Evolutionary conservation across 2,113 vertebrate genomes (phyloP).

Genomic region (Cyrtonyx montezumae): DNA sequence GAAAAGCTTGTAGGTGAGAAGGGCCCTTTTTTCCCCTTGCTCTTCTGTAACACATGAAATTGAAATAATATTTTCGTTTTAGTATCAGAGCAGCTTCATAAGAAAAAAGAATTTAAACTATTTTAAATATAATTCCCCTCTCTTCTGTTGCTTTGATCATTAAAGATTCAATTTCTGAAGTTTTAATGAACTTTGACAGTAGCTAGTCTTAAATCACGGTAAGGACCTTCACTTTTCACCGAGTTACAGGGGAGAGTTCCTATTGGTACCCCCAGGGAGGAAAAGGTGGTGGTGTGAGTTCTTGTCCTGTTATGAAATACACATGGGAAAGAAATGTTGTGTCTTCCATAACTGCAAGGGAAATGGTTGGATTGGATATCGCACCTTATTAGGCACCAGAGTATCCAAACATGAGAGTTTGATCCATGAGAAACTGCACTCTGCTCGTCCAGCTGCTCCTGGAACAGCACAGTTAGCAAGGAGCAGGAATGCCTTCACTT

Average conservation of each 20-base stretch:
- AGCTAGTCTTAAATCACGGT: not conserved
- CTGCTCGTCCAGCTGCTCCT: not conserved
- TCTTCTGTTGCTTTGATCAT: not conserved
- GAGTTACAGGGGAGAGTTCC: not conserved
- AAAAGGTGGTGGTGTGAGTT: not conserved
- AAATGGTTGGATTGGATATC: not conserved
- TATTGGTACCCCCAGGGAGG: not conserved
- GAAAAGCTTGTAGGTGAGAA: not conserved
- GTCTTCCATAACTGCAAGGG: not conserved
- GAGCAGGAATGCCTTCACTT: not conserved
- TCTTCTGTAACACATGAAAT: not conserved
- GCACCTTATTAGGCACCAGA: not conserved
- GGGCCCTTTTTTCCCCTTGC: no score
- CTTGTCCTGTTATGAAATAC: not conserved
- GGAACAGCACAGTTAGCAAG: not conserved
- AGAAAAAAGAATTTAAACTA: not conserved
- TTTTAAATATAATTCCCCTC: not conserved
- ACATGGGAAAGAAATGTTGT: not conserved
- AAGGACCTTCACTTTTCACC: not conserved
- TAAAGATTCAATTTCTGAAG: not conserved
- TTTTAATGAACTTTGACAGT: not conserved
- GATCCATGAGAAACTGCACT: not conserved
- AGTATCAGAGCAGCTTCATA: not conserved
- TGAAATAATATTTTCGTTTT: not conserved
- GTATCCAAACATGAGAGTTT: not conserved